These are phyloP conservation scores for Phyllotis vaccarum DNA, from an alignment of 2,797 vertebrate genomes.

Conservation along the genomic window DNA sequence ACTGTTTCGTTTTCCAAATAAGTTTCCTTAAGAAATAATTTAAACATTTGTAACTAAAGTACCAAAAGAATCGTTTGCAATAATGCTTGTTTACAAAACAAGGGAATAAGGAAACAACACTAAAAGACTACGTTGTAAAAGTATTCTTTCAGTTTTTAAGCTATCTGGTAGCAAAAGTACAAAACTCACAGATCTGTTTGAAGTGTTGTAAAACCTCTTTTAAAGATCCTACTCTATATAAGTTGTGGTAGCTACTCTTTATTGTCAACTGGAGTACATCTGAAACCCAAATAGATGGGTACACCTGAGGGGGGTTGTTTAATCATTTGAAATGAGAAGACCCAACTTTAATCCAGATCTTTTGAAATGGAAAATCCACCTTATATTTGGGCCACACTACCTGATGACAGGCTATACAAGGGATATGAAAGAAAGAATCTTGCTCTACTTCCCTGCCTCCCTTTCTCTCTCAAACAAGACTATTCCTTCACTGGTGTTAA, in stretches of 20 bases:
- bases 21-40: neutral
- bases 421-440: neutral
- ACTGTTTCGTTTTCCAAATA: constrained; percentile 25
- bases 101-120: neutral
- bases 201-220: constrained; percentile 41
- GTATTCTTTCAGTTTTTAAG: neutral
- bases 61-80: neutral
- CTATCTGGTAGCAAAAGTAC: neutral
- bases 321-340: neutral
- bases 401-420: neutral
- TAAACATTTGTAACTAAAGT: neutral
- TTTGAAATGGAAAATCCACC: neutral
- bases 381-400: too few species aligned
- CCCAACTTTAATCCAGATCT: neutral
- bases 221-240: neutral
- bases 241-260: neutral
- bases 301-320: neutral
- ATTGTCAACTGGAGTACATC: neutral
- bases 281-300: neutral
- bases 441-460: neutral
- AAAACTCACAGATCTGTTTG: constrained; percentile 7
- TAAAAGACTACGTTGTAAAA: neutral
- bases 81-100: neutral
- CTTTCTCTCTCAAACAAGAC: neutral
- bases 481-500: neutral